phyloP scores from a whole-genome alignment of 2,797 vertebrate genomes.

The Enteromius argenteus region DNA sequence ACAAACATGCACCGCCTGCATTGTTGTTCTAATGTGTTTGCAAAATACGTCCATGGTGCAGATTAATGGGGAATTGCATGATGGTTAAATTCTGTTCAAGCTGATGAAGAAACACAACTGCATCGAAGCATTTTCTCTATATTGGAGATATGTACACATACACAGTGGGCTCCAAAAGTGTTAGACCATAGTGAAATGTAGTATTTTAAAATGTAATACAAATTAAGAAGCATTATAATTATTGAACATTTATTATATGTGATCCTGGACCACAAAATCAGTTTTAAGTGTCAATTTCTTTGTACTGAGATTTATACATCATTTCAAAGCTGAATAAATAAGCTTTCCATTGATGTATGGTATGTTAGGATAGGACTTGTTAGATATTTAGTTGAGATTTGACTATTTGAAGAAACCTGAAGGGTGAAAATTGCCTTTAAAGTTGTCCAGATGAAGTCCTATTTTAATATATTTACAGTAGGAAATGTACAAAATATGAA shows the following conservation, averaged over 20 bases:
- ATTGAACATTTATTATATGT: not conserved
- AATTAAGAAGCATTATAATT: not conserved
- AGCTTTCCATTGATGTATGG: too few relatives aligned
- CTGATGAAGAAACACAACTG: constrained; percentile 28
- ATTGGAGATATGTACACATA: not conserved
- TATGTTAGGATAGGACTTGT: too few relatives aligned
- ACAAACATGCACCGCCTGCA: constrained; percentile 49
- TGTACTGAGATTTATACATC: too few relatives aligned
- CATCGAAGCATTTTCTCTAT: not conserved
- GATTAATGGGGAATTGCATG: constrained; percentile 48
- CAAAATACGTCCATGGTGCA: constrained; percentile 22
- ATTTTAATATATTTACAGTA: too few relatives aligned
- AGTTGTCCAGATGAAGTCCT: too few relatives aligned
- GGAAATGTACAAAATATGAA: too few relatives aligned
- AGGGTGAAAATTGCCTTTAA: too few relatives aligned
- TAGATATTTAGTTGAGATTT: too few relatives aligned
- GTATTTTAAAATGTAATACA: not conserved
- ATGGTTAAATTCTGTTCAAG: constrained; percentile 4
- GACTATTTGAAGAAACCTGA: too few relatives aligned
- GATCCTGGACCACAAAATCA: too few relatives aligned
- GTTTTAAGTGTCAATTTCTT: too few relatives aligned
- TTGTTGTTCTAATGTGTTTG: constrained; percentile 53
- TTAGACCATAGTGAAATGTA: not conserved
- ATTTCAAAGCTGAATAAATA: too few relatives aligned
- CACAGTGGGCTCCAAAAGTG: not conserved